Conservation (phyloP, 2,113 vertebrate genomes). For the Chroicocephalus ridibundus region DNA sequence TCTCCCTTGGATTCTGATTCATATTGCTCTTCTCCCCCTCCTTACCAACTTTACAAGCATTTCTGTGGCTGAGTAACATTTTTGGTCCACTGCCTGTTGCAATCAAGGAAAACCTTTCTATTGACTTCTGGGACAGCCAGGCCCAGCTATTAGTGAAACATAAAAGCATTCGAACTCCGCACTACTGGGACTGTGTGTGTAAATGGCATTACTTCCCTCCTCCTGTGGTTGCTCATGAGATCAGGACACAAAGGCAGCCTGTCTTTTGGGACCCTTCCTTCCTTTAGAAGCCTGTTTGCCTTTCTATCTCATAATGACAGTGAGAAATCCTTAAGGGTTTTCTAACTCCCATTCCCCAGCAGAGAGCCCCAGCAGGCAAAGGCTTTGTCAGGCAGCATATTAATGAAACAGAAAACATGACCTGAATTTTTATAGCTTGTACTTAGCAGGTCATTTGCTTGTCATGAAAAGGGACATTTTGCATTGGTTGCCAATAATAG, state of each 20-base stretch:
- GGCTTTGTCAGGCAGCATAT: constrained; percentile 56
- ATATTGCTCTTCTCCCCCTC: not conserved
- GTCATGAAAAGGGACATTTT: constrained; percentile 56
- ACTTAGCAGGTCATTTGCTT: constrained; percentile 59
- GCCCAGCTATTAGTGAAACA: constrained; percentile 2
- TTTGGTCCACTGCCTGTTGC: constrained; percentile 18
- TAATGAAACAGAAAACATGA: constrained; percentile 66
- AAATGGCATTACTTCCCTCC: constrained; percentile 35
- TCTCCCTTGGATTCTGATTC: not conserved
- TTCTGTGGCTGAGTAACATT: not conserved
- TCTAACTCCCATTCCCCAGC: constrained; percentile 23
- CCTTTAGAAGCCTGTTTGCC: constrained; percentile 42
- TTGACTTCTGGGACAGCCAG: constrained; percentile 32
- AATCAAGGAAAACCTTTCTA: constrained; percentile 28
- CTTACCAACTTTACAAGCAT: not conserved
- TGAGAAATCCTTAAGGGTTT: constrained; percentile 62
- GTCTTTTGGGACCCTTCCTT: constrained; percentile 34
- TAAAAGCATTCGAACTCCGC: not conserved
- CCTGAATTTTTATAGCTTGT: constrained; percentile 65
- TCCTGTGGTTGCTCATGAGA: constrained; percentile 33
- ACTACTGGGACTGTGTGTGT: not conserved
- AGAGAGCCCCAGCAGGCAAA: constrained; percentile 53
- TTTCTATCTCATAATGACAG: constrained; percentile 47
- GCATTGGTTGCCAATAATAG: constrained; percentile 49
- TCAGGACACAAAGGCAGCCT: constrained; percentile 44